Evolutionary conservation across 35 echinoderm and acorn worm species (phyloP).

Genomic region (Heliocidaris erythrogramma): DNA sequence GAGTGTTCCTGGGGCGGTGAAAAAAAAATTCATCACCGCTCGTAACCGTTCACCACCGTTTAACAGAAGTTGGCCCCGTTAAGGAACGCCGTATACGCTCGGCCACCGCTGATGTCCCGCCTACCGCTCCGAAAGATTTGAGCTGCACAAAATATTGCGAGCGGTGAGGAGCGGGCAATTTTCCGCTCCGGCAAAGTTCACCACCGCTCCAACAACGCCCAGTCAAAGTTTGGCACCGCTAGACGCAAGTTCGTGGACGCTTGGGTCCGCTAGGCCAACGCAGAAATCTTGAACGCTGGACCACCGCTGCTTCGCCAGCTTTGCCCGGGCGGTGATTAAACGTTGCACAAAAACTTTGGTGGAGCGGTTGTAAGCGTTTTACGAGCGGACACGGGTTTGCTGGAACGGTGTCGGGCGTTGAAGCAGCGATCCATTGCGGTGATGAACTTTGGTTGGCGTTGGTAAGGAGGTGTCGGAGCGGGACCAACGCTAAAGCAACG

Average conservation of each 20-base stretch:
- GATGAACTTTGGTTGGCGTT: constrained; percentile 24
- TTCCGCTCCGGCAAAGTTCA: constrained; percentile 9
- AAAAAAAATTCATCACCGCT: constrained; percentile 38
- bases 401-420: constrained; percentile 41
- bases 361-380: constrained; percentile 30
- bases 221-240: constrained; percentile 10
- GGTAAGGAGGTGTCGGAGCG: no score
- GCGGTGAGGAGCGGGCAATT: neutral
- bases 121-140: neutral
- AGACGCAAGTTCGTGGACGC: neutral
- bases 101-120: constrained; percentile 20
- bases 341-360: constrained; percentile 27
- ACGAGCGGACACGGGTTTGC: constrained; percentile 38
- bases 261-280: constrained; percentile 7
- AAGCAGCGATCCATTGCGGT: constrained; percentile 39
- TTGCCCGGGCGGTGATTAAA: constrained; percentile 2
- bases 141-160: constrained; percentile 12
- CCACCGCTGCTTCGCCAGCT: neutral
- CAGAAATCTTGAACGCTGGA: constrained; percentile 4
- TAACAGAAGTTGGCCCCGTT: constrained; percentile 39
- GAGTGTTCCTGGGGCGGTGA: no score
- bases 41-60: constrained; percentile 31
- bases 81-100: constrained; percentile 38
- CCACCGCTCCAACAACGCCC: neutral
- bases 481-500: constrained; percentile 33